Evolutionary conservation across 2,888 invertebrate species (phyloP).

Genomic region (Pardosa pseudoannulata): DNA sequence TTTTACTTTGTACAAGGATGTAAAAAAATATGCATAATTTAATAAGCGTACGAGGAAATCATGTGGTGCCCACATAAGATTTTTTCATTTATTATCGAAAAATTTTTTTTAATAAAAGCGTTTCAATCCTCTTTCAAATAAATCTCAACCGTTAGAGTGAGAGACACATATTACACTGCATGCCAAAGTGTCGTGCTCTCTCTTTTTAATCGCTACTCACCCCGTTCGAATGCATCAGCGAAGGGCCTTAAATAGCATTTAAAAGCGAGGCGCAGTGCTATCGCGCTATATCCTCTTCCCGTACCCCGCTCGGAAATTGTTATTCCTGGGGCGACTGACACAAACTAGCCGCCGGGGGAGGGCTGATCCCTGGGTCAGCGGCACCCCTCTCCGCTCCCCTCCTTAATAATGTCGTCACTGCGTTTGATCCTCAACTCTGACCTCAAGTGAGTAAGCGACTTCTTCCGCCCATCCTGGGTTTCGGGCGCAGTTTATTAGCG

Average conservation of each 20-base stretch:
- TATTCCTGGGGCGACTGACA: slow-evolving; percentile 63
- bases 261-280: neutral
- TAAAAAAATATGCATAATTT: no score
- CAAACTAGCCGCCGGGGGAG: slow-evolving; percentile 46
- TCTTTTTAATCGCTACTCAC: neutral
- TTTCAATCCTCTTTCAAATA: no score
- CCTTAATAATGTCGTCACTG: slow-evolving; percentile 67
- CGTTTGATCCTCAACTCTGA: slow-evolving; percentile 43
- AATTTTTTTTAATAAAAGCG: no score
- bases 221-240: neutral
- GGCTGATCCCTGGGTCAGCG: slow-evolving; percentile 49
- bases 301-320: slow-evolving; percentile 45
- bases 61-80: no score
- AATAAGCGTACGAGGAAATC: no score
- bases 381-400: slow-evolving; percentile 7
- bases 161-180: no score
- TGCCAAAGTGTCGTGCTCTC: no score
- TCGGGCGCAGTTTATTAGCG: neutral
- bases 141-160: no score
- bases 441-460: slow-evolving; percentile 54
- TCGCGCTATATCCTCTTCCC: neutral
- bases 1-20: no score
- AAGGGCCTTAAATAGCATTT: neutral
- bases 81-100: no score
- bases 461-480: slow-evolving; percentile 28